phyloP scores from a whole-genome alignment of 2,888 invertebrate species.

The Drosophila subquinaria region DNA sequence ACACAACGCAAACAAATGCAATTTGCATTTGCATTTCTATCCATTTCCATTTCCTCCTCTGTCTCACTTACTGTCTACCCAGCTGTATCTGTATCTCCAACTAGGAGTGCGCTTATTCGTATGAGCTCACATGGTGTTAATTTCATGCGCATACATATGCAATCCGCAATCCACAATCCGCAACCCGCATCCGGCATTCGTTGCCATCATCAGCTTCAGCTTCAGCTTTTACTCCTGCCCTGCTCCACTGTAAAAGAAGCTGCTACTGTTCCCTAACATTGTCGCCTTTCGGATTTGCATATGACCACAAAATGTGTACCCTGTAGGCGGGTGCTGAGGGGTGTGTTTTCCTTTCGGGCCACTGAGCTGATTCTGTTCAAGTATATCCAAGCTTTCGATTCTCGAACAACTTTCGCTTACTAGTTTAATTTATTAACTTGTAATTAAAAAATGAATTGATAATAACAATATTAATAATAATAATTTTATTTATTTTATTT shows the following conservation, averaged over 20 bases:
- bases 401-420: neutral
- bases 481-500: no score
- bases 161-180: slow-evolving; percentile 9
- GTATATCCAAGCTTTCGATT: slow-evolving; percentile 1
- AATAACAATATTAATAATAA: no score
- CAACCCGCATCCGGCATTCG: neutral
- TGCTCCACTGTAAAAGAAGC: slow-evolving; percentile 6
- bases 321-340: neutral
- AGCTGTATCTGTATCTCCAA: neutral
- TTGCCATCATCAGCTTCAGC: slow-evolving; percentile 1
- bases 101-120: slow-evolving; percentile 10
- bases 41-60: neutral
- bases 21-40: slow-evolving; percentile 51
- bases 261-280: slow-evolving; percentile 19
- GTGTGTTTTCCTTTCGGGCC: slow-evolving; percentile 14
- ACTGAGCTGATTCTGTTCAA: slow-evolving; percentile 10
- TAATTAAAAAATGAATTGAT: neutral
- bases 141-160: slow-evolving; percentile 43
- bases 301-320: slow-evolving; percentile 26
- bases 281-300: slow-evolving; percentile 31
- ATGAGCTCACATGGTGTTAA: slow-evolving; percentile 35
- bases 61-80: neutral
- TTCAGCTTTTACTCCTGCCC: neutral
- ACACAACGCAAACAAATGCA: slow-evolving; percentile 60
- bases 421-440: neutral